Percentiles rank a stretch among this genome's conserved stretches.
phyloP scores from a whole-genome alignment of 2,888 invertebrate genomes.

The Amaurobius ferox region DNA sequence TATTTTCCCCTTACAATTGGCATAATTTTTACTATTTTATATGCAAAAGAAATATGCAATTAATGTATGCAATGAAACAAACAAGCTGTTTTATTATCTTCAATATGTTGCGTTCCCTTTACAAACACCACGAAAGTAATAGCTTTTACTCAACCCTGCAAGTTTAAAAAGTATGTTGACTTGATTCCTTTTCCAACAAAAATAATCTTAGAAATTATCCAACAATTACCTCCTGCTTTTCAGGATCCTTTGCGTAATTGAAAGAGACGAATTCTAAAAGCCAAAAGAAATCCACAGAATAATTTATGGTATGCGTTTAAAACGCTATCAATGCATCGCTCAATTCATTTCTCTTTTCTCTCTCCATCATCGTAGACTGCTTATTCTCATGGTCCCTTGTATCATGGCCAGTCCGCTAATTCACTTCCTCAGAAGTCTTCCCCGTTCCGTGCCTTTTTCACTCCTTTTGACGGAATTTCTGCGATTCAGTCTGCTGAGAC shows the following conservation, averaged over 20 bases:
- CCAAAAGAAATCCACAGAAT: not conserved
- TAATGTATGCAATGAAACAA: too few relatives aligned
- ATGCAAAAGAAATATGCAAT: too few relatives aligned
- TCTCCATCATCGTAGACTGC: not conserved
- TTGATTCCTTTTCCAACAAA: too few relatives aligned
- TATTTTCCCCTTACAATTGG: too few relatives aligned
- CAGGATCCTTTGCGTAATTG: not conserved
- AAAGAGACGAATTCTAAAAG: not conserved
- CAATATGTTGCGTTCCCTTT: too few relatives aligned
- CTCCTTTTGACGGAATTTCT: not conserved
- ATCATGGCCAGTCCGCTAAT: not conserved
- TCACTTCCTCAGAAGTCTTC: not conserved
- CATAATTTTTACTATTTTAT: too few relatives aligned
- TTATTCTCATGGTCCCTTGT: not conserved
- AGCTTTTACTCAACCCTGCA: too few relatives aligned
- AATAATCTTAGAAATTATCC: too few relatives aligned
- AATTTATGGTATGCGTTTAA: not conserved
- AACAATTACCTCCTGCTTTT: too few relatives aligned
- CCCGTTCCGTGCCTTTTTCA: not conserved
- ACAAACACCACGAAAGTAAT: too few relatives aligned
- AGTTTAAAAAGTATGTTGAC: too few relatives aligned
- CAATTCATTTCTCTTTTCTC: not conserved
- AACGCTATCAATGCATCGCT: not conserved
- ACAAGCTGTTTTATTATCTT: too few relatives aligned
- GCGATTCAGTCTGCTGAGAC: conserved; percentile 5